Base-by-base conservation (phyloP, 2,888 invertebrate genomes). In the Eucera pruinosa region DNA sequence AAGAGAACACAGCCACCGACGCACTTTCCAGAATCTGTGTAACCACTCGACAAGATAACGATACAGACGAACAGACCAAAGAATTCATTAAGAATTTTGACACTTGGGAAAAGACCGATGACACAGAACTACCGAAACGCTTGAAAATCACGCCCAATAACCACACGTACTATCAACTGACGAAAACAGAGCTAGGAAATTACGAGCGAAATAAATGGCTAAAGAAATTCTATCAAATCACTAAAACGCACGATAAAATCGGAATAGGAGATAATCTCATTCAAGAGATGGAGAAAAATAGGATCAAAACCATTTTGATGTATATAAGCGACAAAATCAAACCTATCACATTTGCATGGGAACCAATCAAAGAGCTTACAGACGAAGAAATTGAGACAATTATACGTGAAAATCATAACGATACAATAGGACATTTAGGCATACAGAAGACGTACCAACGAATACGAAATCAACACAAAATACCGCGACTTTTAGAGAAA, bases 121-220 rank as follows among this genome's bases (percentile, higher is more conserved):
- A 36, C 3, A n/a, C n/a, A n/a, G n/a, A n/a, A n/a, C 9, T 36
- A 36, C 36, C 36, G 5, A 36, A 36, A 36, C 36, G 6, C 9
- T 9, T 36, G 36, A 36, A 36, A 36, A 5, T 5, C 6, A 9
- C 9, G 11, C 5, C 11, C 2, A 36, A 36, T 11, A 36, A 9
- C 6, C 2, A 5, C 9, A 36, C 6, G 6, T 36, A 18, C 1
- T 48, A 15, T 13, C 61, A 48, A 36, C 30, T 61, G 9, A 11
- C 36, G 1, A 48, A 15, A 9, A 6, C 7, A 9, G 1, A 33
- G 4, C 15, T 61, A 48, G 61, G 48, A 9, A 9, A 13, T 0
- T 61, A 61, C 20, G 48, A 48, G 2, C 2, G 25, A 36, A 15
- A n/a, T 2, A 48, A 36, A 25, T 48, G 48, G 61, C 18, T 61